phyloP scores from a whole-genome alignment of 1,140 invertebrate species.

The Cardiocondyla obscurior region DNA sequence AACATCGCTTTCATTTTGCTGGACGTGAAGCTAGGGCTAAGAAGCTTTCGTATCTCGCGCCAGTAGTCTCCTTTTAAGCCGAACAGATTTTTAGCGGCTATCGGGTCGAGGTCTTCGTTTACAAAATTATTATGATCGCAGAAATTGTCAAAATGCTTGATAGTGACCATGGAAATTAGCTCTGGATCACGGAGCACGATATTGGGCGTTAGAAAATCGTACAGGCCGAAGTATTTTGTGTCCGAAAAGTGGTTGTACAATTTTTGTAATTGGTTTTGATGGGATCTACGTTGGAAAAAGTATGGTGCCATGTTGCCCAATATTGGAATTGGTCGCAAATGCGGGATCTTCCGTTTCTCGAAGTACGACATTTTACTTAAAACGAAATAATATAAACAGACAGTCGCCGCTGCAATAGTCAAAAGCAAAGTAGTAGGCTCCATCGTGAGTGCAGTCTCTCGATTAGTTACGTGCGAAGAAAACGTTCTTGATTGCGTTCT shows the following conservation, averaged over 20 bases:
- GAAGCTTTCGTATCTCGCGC: slow-evolving; percentile 47
- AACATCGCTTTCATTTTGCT: slow-evolving; percentile 59
- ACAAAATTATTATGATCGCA: slow-evolving; percentile 28
- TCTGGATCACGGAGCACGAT: slow-evolving; percentile 50
- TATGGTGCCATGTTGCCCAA: slow-evolving; percentile 41
- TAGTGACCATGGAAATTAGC: slow-evolving; percentile 3
- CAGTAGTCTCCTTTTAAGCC: slow-evolving; percentile 12
- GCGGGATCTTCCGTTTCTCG: neutral
- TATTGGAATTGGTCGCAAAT: neutral
- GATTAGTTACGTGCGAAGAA: neutral
- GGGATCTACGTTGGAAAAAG: neutral
- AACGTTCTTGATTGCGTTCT: neutral
- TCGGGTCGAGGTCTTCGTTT: neutral
- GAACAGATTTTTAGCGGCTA: slow-evolving; percentile 41
- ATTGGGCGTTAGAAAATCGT: neutral
- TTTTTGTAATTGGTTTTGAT: neutral
- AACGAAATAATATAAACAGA: neutral
- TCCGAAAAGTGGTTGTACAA: slow-evolving; percentile 6
- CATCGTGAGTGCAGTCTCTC: neutral
- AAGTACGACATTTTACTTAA: neutral
- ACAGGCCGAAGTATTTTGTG: slow-evolving; percentile 48
- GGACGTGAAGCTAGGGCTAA: slow-evolving; percentile 51
- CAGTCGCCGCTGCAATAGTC: neutral
- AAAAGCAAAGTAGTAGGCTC: neutral
- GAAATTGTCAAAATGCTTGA: slow-evolving; percentile 60